Evolutionary conservation across 2,888 invertebrate genomes (phyloP).

Genomic region (Sialis fuliginosa): DNA sequence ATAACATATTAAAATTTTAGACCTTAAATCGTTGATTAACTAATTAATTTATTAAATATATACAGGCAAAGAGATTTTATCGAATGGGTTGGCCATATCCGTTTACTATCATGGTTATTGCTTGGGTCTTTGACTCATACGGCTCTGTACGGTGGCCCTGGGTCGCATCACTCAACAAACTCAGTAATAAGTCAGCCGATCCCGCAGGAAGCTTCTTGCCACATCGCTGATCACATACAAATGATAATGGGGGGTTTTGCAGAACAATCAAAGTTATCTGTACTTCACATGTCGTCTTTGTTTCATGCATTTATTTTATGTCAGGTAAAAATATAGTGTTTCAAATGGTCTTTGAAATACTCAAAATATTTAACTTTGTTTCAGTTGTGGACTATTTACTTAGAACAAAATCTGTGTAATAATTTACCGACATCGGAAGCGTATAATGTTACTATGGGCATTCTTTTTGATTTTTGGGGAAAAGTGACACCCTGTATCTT

Average conservation of each 20-base stretch:
- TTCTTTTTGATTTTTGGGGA: slow-evolving; percentile 95
- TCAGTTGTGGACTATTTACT: slow-evolving; percentile 91
- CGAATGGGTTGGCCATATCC: slow-evolving; percentile 90
- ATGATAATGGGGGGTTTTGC: slow-evolving; percentile 93
- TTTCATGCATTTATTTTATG: slow-evolving; percentile 96
- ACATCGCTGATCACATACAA: slow-evolving; percentile 95
- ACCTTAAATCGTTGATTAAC: too few species aligned
- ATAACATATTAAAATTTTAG: too few species aligned
- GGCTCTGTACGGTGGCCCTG: slow-evolving; percentile 37
- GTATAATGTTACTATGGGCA: slow-evolving; percentile 56
- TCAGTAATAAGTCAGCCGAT: slow-evolving; percentile 58
- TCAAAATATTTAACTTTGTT: slow-evolving; percentile 9
- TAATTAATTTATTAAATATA: slow-evolving; percentile 6
- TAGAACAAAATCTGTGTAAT: slow-evolving; percentile 67
- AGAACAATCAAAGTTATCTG: slow-evolving; percentile 82
- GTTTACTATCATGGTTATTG: slow-evolving; percentile 88
- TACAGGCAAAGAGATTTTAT: slow-evolving; percentile 76
- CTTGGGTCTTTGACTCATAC: slow-evolving; percentile 88
- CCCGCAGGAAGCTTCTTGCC: slow-evolving; percentile 88
- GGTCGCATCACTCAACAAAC: slow-evolving; percentile 17
- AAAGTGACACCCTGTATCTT: slow-evolving; percentile 92
- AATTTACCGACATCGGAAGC: slow-evolving; percentile 50
- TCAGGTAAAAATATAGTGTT: slow-evolving; percentile 37
- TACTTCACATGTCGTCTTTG: slow-evolving; percentile 87
- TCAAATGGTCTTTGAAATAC: background rate